Conservation (phyloP, 2,113 vertebrate genomes). For the Archocentrus centrarchus region DNA sequence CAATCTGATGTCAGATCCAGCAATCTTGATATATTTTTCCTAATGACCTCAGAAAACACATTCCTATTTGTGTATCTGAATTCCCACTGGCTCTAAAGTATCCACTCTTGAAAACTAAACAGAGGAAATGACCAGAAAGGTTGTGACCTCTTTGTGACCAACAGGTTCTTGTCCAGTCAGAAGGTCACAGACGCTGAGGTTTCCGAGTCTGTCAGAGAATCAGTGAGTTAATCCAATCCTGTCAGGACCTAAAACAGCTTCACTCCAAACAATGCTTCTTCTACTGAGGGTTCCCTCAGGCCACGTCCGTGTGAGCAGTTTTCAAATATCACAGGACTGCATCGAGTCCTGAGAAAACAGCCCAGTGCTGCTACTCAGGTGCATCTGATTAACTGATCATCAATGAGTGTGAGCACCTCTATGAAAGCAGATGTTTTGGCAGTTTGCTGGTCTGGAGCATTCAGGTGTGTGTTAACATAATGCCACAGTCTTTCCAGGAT, state of each 20-base stretch:
- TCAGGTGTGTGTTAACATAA: background rate
- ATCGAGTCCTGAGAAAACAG: background rate
- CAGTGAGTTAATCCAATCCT: background rate
- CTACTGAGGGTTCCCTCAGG: background rate
- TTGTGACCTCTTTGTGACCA: conserved; percentile 6
- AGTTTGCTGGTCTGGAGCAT: background rate
- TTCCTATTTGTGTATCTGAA: conserved; percentile 33
- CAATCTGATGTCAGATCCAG: background rate
- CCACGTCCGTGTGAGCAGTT: background rate
- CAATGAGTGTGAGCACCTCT: background rate
- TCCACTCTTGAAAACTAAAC: conserved; percentile 32
- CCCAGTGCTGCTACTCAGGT: background rate
- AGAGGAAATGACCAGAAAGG: conserved; percentile 39
- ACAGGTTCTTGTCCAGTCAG: conserved; percentile 25
- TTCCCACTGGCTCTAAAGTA: conserved; percentile 50
- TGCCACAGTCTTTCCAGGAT: background rate
- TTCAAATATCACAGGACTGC: background rate
- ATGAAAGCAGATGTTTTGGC: background rate
- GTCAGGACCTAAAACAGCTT: background rate
- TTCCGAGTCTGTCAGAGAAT: background rate
- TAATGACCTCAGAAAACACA: background rate
- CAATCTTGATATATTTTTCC: background rate
- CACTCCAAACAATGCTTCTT: background rate
- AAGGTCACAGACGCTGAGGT: conserved; percentile 28
- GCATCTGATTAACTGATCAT: background rate